Conservation (phyloP, 2,113 vertebrate species). For the Gnathonemus longibarbis region DNA sequence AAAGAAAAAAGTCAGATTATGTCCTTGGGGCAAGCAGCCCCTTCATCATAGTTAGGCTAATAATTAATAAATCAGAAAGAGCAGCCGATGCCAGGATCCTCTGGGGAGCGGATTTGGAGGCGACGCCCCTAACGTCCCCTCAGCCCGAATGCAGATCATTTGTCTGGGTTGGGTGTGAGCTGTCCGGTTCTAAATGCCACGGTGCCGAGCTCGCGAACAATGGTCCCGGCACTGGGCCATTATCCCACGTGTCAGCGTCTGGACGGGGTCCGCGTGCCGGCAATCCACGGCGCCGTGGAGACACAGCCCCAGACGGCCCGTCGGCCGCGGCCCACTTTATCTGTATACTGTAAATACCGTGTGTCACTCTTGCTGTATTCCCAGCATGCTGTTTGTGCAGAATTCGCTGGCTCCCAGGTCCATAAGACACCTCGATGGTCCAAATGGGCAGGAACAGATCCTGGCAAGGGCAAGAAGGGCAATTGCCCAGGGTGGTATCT, state of each 20-base stretch:
- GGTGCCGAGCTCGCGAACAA: slow-evolving; percentile 58
- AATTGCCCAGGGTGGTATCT: neutral
- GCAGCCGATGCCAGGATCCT: slow-evolving; percentile 44
- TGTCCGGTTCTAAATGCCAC: slow-evolving; percentile 57
- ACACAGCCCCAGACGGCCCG: slow-evolving; percentile 65
- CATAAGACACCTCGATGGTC: no score
- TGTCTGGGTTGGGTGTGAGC: slow-evolving; percentile 50
- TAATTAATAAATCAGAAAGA: slow-evolving; percentile 51
- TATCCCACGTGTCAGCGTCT: slow-evolving; percentile 62
- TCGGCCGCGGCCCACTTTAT: slow-evolving; percentile 55
- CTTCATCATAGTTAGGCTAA: slow-evolving; percentile 41
- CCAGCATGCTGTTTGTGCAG: neutral
- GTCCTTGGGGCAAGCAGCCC: slow-evolving; percentile 19
- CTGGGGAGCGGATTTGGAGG: slow-evolving; percentile 48
- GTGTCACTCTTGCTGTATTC: slow-evolving; percentile 18
- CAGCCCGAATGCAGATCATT: slow-evolving; percentile 55
- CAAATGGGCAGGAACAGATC: neutral
- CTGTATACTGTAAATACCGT: slow-evolving; percentile 59
- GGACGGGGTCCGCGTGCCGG: slow-evolving; percentile 53
- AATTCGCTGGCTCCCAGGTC: neutral
- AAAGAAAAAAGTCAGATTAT: neutral
- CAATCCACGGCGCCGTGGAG: slow-evolving; percentile 59
- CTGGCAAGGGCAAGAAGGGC: neutral
- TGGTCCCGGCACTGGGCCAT: slow-evolving; percentile 54
- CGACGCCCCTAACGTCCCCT: slow-evolving; percentile 51